Evolutionary conservation across 2,888 invertebrate genomes (phyloP), one percentile per base, ranked within the genome.

Genomic region (Bembecia ichneumoniformis): DNA sequence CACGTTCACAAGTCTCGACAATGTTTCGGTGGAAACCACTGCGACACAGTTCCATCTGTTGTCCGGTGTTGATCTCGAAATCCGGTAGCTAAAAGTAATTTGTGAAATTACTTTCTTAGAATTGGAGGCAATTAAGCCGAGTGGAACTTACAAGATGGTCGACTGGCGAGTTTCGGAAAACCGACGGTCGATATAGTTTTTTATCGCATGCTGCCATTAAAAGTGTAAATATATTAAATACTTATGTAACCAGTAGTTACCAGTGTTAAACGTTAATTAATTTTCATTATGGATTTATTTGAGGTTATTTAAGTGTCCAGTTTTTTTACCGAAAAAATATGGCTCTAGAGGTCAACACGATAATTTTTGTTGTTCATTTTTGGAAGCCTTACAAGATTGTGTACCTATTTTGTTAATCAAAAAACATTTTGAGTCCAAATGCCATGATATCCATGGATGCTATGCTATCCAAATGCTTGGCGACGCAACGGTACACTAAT

Each of bases 81-180:
- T 81, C 79, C 86, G 74, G 87, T 87, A 87, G 87, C 87, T 66
- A 64, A 77, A 80, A 83, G 81, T 81, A 87, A 87, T 88, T 88
- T 84, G 88, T 87, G 87, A 87, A 87, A 88, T 87, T 86, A 83
- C 79, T 73, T 87, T 87, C 87, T 79, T 74, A 82, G 87, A 87
- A 88, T 81, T 73, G 78, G 73, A 77, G 73, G 78, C 81, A 84
- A 84, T 87, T 86, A 86, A 82, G 71, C 13, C 40, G 5, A 14
- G 14, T 28, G 28, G 28, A 28, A 28, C 28, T 28, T 28, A 40
- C 40, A 40, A 40, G 40, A 40, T 40, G 40, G 40, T 40, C 13
- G 40, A 40, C 40, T 11, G 11, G 3, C 40, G n/a, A 14, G 11
- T 40, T 40, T 40, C 40, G 40, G n/a, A 11, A 40, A 40, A 40